A percentile compares a stretch with the other conserved stretches of the same genome.
Evolutionary conservation across 2,113 vertebrate species (phyloP).

Genomic region (Seriola quinqueradiata): DNA sequence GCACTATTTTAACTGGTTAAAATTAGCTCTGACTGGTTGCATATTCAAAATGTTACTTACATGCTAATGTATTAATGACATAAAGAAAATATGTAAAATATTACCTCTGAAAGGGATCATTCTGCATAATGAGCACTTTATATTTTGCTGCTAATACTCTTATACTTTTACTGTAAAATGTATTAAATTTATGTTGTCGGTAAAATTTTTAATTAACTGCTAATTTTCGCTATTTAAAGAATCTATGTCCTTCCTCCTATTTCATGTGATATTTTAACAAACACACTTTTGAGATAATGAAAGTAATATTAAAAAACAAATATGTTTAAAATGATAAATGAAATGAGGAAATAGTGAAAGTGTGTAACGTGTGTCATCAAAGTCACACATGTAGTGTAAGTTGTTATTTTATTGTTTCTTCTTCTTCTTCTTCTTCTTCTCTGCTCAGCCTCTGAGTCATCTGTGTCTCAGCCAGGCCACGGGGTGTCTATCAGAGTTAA

Average conservation of each 20-base stretch:
- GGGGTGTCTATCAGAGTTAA: slow-evolving; percentile 60
- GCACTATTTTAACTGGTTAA: background rate
- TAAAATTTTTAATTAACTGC: too few species aligned
- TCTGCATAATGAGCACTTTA: background rate
- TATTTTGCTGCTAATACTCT: background rate
- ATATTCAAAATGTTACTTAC: background rate
- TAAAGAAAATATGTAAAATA: background rate
- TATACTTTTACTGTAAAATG: background rate
- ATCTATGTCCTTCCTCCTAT: too few species aligned
- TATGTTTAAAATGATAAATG: background rate
- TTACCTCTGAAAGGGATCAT: background rate
- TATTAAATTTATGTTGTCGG: too few species aligned
- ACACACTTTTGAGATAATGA: background rate
- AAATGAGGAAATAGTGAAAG: background rate
- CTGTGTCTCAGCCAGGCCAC: slow-evolving; percentile 24
- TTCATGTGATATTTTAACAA: background rate
- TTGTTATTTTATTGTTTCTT: slow-evolving; percentile 12
- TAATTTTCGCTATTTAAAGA: background rate
- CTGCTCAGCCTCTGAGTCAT: slow-evolving; percentile 37
- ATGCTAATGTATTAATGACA: background rate
- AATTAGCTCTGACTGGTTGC: background rate
- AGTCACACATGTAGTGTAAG: slow-evolving; percentile 2
- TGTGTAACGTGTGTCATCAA: background rate
- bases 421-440: slow-evolving; percentile 21
- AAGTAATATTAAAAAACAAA: background rate